Percentiles rank a stretch among this genome's conserved stretches.
Evolutionary conservation across 2,888 invertebrate species (phyloP).

Genomic region (Andrena praecox): DNA sequence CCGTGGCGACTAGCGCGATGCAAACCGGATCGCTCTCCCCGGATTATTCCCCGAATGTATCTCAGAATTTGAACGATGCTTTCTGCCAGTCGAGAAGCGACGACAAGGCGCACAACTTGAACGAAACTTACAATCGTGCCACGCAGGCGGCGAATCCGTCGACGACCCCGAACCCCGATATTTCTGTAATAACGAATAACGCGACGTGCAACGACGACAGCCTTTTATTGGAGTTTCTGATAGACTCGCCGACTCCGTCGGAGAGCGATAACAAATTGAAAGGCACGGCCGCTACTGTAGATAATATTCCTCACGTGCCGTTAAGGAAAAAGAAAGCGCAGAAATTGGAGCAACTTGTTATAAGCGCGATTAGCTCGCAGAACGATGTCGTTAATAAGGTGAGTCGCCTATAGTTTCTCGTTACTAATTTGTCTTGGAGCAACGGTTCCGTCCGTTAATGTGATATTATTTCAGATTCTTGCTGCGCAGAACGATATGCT

Average conservation of each 20-base stretch:
- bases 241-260: slow-evolving; percentile 79
- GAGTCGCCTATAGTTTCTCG: slow-evolving; percentile 10
- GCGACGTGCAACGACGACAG: slow-evolving; percentile 83
- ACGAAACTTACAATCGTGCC: slow-evolving; percentile 77
- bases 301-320: slow-evolving; percentile 78
- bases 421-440: not conserved
- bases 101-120: slow-evolving; percentile 75
- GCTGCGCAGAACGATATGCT: slow-evolving; percentile 83
- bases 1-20: slow-evolving; percentile 58
- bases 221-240: slow-evolving; percentile 80
- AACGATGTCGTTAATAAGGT: slow-evolving; percentile 84
- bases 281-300: slow-evolving; percentile 78
- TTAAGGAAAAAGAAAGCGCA: slow-evolving; percentile 82
- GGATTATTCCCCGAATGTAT: slow-evolving; percentile 78
- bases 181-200: slow-evolving; percentile 81
- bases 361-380: slow-evolving; percentile 82
- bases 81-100: slow-evolving; percentile 77
- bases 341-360: slow-evolving; percentile 82
- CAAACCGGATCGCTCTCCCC: slow-evolving; percentile 72
- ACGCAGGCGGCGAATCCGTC: slow-evolving; percentile 61
- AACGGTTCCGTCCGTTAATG: not conserved
- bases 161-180: slow-evolving; percentile 72
- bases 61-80: slow-evolving; percentile 82
- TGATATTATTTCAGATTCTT: slow-evolving; percentile 75
- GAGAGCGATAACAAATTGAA: slow-evolving; percentile 77